Evolutionary conservation across 2,888 invertebrate species (phyloP), one percentile per base, ranked within the genome.

Genomic region (Andrena haemorrhoa): DNA sequence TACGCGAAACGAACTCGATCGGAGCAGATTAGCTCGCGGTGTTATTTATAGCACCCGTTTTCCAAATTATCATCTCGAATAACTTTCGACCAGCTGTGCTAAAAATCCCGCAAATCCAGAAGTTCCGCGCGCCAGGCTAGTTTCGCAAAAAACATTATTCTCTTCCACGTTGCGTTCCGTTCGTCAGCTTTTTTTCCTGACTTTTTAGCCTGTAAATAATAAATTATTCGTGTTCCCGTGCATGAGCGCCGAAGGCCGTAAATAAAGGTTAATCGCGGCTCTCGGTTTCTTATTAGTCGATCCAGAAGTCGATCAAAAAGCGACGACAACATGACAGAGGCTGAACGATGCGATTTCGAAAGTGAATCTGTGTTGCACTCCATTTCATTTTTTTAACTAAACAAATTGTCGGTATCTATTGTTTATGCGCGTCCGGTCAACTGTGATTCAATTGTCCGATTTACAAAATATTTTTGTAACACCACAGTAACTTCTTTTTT

Each of bases 221-320:
- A 76, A 77, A 60, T 76, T 77, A 76, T 75, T 77, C 58, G 65
- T 49, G 65, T 75, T 75, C 65, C 20, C 76, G 23, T 35, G 64
- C 49, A 77, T 75, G 35, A 66, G 51, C 35, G 41, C 49, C 23
- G 60, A 75, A 75, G 64, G 64, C 20, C 41, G 64, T 33, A 49
- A 76, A 74, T 74, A 76, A 75, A 77, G 65, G 76, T 75, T 65
- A 51, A 51, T 76, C 60, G 76, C 51, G 56, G 31, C 31, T 49
- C 58, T 16, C 26, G 56, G 73, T 65, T 64, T 60, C 41, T 41
- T 41, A 41, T 41, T 41, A 41, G 41, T 20, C 35, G 47, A 33
- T 26, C 16, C n/a, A 10, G 53, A 68, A 56, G 23, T 69, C 56
- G 60, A 77, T 66, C 61, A 72, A 60, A 61, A 72, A 49, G 20